Evolutionary conservation across 2,888 invertebrate species (phyloP).

Genomic region (Cyclophora punctaria): DNA sequence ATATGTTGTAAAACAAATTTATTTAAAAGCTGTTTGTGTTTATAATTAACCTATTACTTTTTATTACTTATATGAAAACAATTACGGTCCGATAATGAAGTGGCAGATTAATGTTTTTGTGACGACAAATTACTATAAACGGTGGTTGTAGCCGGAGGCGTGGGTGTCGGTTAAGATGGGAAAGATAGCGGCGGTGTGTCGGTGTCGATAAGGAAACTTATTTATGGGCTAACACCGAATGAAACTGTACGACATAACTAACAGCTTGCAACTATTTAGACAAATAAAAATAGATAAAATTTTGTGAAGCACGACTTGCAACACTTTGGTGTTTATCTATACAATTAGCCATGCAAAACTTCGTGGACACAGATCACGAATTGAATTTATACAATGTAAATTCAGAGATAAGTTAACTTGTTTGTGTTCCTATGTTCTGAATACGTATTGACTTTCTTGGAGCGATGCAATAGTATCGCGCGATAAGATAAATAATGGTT

Average conservation of each 20-base stretch:
- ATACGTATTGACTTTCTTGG: slow-evolving; percentile 10
- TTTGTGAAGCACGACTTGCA: slow-evolving; percentile 13
- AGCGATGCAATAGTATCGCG: slow-evolving; percentile 12
- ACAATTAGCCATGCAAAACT: slow-evolving; percentile 14
- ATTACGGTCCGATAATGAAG: slow-evolving; percentile 31
- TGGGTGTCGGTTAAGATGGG: slow-evolving; percentile 47
- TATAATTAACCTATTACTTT: slow-evolving; percentile 17
- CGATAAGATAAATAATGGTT: slow-evolving; percentile 17
- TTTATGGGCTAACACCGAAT: slow-evolving; percentile 36
- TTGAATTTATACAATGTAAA: slow-evolving; percentile 16
- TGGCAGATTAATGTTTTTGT: slow-evolving; percentile 35
- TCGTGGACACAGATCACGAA: slow-evolving; percentile 18
- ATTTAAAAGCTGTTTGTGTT: slow-evolving; percentile 13
- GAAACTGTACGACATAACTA: slow-evolving; percentile 25
- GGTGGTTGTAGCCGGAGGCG: slow-evolving; percentile 42
- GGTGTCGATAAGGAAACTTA: slow-evolving; percentile 45
- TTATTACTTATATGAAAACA: slow-evolving; percentile 26
- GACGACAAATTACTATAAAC: slow-evolving; percentile 52
- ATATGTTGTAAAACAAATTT: slow-evolving; percentile 32
- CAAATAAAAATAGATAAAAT: slow-evolving; percentile 8
- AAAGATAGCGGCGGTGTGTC: slow-evolving; percentile 41
- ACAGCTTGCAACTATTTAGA: slow-evolving; percentile 10
- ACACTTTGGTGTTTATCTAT: slow-evolving; percentile 16
- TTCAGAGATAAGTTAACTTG: slow-evolving; percentile 14
- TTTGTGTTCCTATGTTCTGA: slow-evolving; percentile 9